These are phyloP conservation scores for Aleiodes sp. DNA, from an alignment of 1,140 invertebrate genomes.

Conservation along the genomic window DNA sequence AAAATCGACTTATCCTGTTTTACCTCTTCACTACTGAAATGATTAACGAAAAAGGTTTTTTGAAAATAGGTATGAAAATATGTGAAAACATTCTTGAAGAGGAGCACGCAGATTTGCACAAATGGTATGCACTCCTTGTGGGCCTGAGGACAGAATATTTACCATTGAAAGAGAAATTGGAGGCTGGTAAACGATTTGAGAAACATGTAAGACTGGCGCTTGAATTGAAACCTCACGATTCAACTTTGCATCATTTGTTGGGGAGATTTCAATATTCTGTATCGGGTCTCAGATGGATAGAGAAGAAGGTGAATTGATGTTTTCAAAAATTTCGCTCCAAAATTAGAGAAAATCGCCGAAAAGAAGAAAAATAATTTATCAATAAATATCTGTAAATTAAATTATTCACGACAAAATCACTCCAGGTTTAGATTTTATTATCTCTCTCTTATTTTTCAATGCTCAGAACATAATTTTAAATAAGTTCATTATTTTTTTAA, in stretches of 20 bases:
- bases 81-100: conserved; percentile 71
- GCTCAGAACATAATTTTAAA: too few relatives aligned
- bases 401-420: too few relatives aligned
- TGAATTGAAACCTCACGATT: conserved; percentile 73
- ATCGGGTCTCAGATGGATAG: conserved; percentile 72
- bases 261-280: conserved; percentile 78
- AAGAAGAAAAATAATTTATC: too few relatives aligned
- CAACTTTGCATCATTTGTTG: conserved; percentile 75
- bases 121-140: conserved; percentile 82
- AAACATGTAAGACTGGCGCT: conserved; percentile 78
- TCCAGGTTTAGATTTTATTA: too few relatives aligned
- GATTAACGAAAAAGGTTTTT: too few relatives aligned
- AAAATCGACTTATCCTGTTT: too few relatives aligned
- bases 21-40: too few relatives aligned
- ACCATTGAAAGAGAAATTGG: conserved; percentile 74
- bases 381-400: too few relatives aligned
- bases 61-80: conserved; percentile 69
- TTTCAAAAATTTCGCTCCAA: not conserved
- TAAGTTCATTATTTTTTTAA: conserved; percentile 15
- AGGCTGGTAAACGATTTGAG: conserved; percentile 75
- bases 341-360: too few relatives aligned
- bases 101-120: conserved; percentile 73
- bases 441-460: too few relatives aligned
- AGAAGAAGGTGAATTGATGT: conserved; percentile 70
- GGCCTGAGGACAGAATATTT: conserved; percentile 72